Evolutionary conservation across 2,888 invertebrate species (phyloP).

Genomic region (Bombylius discolor): DNA sequence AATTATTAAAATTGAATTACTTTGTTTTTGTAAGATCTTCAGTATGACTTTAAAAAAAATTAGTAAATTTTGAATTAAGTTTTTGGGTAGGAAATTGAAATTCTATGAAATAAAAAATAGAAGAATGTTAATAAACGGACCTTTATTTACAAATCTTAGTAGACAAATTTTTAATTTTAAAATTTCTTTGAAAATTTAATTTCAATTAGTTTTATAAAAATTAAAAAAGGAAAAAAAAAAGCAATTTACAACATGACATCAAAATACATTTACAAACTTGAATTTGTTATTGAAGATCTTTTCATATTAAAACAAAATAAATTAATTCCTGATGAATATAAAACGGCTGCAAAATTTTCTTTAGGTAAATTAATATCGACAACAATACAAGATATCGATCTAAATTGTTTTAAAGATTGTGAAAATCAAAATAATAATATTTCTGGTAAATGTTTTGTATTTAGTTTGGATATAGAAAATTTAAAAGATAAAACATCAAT

Average conservation of each 20-base stretch:
- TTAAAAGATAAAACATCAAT: conserved; percentile 27
- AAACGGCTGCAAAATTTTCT: conserved; percentile 30
- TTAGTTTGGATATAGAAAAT: conserved; percentile 25
- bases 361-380: conserved; percentile 31
- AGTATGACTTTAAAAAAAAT: too few species aligned
- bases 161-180: too few species aligned
- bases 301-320: conserved; percentile 28
- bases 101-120: too few species aligned
- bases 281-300: conserved; percentile 32
- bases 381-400: conserved; percentile 30
- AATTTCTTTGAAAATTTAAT: too few species aligned
- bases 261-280: conserved; percentile 32
- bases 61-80: too few species aligned
- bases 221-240: not conserved
- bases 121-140: too few species aligned
- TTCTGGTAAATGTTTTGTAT: conserved; percentile 30
- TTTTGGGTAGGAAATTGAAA: too few species aligned
- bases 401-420: conserved; percentile 15
- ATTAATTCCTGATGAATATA: conserved; percentile 34
- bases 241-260: conserved; percentile 19
- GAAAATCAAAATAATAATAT: not conserved
- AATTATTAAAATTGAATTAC: too few species aligned
- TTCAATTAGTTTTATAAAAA: not conserved
- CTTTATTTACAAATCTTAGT: too few species aligned
- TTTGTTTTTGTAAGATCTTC: too few species aligned